phyloP scores from a whole-genome alignment of 2,888 invertebrate species.

The Plutella xylostella region DNA sequence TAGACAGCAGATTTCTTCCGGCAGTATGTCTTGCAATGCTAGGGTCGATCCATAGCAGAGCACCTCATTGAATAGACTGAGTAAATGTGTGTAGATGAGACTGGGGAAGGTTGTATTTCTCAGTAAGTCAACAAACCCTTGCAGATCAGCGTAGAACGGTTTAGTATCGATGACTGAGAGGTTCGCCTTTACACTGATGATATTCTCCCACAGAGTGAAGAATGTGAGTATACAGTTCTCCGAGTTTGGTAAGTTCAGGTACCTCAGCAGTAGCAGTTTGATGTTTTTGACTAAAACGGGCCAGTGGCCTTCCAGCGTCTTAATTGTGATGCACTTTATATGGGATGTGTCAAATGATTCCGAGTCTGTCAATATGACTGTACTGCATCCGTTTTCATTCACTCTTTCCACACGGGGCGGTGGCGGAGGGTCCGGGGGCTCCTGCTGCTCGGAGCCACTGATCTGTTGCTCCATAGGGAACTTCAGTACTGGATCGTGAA shows the following conservation, averaged over 20 bases:
- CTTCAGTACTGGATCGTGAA: slow-evolving; percentile 54
- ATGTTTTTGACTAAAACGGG: slow-evolving; percentile 81
- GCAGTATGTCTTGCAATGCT: slow-evolving; percentile 87
- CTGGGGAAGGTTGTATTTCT: slow-evolving; percentile 80
- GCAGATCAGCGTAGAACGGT: slow-evolving; percentile 87
- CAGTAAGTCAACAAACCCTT: slow-evolving; percentile 80
- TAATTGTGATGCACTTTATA: slow-evolving; percentile 87
- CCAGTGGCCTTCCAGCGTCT: slow-evolving; percentile 88
- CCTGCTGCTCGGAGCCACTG: slow-evolving; percentile 34
- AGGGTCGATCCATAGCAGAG: slow-evolving; percentile 92
- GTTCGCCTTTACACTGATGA: slow-evolving; percentile 91
- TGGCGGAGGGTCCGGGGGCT: slow-evolving; percentile 37
- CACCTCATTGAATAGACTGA: slow-evolving; percentile 90
- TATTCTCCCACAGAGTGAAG: slow-evolving; percentile 88
- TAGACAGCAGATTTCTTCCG: slow-evolving; percentile 88
- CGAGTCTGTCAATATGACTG: slow-evolving; percentile 77
- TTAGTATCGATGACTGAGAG: slow-evolving; percentile 90
- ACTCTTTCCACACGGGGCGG: slow-evolving; percentile 51
- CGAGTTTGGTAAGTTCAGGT: slow-evolving; percentile 69
- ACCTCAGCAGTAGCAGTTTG: slow-evolving; percentile 68
- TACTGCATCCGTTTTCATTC: slow-evolving; percentile 67
- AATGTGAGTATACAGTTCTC: slow-evolving; percentile 84
- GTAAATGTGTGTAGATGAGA: slow-evolving; percentile 85
- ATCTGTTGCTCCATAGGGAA: slow-evolving; percentile 33
- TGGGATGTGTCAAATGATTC: slow-evolving; percentile 88